These are phyloP conservation scores for Psettodes erumei DNA, from an alignment of 2,113 vertebrate genomes.

Conservation along the genomic window DNA sequence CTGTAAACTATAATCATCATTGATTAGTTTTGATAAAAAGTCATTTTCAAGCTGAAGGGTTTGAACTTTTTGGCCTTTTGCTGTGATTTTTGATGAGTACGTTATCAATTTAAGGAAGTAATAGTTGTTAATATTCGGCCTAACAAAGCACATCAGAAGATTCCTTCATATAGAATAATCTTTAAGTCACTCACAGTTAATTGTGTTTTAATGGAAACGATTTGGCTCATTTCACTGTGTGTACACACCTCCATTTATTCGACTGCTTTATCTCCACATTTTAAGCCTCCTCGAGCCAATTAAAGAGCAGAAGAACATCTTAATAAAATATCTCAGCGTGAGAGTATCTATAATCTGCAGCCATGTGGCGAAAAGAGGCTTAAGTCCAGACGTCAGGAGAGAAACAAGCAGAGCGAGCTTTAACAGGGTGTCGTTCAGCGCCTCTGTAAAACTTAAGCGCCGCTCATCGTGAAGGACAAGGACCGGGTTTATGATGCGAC, in stretches of 20 bases:
- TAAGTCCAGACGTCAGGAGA: not conserved
- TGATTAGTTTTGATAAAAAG: too few relatives aligned
- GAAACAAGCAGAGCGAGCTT: not conserved
- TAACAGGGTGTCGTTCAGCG: not conserved
- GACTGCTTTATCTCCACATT: not conserved
- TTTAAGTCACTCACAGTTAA: not conserved
- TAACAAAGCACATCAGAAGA: not conserved
- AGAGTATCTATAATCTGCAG: constrained; percentile 1
- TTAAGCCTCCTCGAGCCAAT: constrained; percentile 5
- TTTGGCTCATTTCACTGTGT: not conserved
- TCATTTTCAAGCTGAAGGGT: too few relatives aligned
- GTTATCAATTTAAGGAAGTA: not conserved
- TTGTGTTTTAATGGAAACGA: not conserved
- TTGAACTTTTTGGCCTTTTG: too few relatives aligned
- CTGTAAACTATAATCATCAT: too few relatives aligned
- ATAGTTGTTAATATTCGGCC: not conserved
- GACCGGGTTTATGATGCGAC: constrained; percentile 1
- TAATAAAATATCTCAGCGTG: not conserved
- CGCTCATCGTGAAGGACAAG: not conserved
- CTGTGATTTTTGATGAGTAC: not conserved
- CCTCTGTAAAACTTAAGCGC: not conserved
- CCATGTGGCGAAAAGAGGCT: constrained; percentile 21
- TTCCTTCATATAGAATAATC: not conserved
- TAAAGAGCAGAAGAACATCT: constrained; percentile 9
- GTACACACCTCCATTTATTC: not conserved